Evolutionary conservation across 1,140 invertebrate species (phyloP).

Genomic region (Eriosoma lanigerum): DNA sequence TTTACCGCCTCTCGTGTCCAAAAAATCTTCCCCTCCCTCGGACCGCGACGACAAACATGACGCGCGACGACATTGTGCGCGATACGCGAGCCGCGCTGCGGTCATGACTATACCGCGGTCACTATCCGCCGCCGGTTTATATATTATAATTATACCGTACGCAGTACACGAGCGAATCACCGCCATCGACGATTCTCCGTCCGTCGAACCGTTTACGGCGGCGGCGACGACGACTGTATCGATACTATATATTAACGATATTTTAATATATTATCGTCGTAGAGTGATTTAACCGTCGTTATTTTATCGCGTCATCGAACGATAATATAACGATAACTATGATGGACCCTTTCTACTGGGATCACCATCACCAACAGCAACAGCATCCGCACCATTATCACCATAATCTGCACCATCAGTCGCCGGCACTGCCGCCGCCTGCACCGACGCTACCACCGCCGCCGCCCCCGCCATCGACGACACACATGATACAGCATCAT

Average conservation of each 20-base stretch:
- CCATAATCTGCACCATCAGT: neutral
- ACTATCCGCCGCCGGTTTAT: too few relatives aligned
- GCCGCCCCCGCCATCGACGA: neutral
- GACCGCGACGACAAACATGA: neutral
- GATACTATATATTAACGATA: too few relatives aligned
- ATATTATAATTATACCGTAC: neutral
- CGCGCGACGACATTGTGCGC: too few relatives aligned
- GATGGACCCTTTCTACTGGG: constrained; percentile 46
- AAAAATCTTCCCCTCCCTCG: neutral
- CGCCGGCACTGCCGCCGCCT: neutral
- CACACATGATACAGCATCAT: neutral
- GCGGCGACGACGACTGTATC: neutral
- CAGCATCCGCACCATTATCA: constrained; percentile 23
- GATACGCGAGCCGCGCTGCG: too few relatives aligned
- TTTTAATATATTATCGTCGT: neutral
- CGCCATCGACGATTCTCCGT: neutral
- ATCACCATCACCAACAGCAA: constrained; percentile 24
- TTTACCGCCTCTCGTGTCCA: neutral
- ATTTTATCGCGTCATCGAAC: neutral
- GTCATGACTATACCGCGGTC: too few relatives aligned
- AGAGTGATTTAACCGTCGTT: too few relatives aligned
- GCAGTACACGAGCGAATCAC: neutral
- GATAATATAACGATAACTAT: neutral
- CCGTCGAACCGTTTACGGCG: neutral
- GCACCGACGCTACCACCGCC: neutral